These are phyloP conservation scores for Nycticebus coucang DNA, from an alignment of 2,113 vertebrate species.

Conservation along the genomic window DNA sequence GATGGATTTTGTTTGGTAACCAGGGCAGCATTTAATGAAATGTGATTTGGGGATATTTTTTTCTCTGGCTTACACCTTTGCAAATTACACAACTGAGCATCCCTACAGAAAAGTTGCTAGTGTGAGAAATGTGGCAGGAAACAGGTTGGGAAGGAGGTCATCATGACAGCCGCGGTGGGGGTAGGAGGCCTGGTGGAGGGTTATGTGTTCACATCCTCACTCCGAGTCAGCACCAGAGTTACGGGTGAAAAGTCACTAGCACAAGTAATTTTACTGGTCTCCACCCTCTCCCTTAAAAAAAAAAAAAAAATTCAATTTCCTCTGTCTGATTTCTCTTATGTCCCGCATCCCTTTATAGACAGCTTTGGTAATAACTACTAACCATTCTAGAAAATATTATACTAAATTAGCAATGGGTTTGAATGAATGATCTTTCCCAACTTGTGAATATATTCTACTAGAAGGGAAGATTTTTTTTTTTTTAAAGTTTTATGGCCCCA, in stretches of 20 bases:
- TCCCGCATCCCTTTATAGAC: neutral
- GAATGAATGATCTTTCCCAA: conserved; percentile 31
- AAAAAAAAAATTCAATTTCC: neutral
- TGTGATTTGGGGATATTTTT: neutral
- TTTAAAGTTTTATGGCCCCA: conserved; percentile 36
- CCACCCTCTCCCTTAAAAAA: neutral
- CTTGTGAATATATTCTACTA: neutral
- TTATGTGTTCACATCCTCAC: neutral
- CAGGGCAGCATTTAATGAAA: neutral
- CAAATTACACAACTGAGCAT: neutral
- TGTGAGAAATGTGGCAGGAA: neutral
- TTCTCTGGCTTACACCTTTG: neutral
- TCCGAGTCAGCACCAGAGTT: neutral
- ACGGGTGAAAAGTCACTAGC: neutral
- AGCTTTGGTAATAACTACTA: neutral
- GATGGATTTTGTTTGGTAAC: neutral
- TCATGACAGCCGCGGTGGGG: accelerated
- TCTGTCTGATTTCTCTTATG: neutral
- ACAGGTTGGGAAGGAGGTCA: neutral
- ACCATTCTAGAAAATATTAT: neutral
- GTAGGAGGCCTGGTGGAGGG: neutral
- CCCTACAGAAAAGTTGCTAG: neutral
- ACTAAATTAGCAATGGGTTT: neutral
- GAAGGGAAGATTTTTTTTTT: conserved; percentile 36
- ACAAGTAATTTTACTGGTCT: neutral